These are phyloP conservation scores for Rhinolophus sinicus DNA, from an alignment of 2,113 vertebrate genomes.

Conservation along the genomic window DNA sequence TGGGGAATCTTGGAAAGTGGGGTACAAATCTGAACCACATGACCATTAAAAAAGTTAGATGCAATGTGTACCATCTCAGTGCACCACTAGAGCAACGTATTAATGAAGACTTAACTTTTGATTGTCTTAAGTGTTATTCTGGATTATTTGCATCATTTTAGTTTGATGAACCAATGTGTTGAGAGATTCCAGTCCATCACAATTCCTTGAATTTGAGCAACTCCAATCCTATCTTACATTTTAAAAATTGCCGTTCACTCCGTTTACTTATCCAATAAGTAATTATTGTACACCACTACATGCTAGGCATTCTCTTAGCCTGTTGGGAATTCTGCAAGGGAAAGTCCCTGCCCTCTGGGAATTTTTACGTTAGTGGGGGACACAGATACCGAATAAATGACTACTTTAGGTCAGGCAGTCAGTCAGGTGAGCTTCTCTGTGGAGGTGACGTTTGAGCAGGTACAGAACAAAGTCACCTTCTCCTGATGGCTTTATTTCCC, in stretches of 20 bases:
- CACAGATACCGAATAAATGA: neutral
- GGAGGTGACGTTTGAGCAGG: neutral
- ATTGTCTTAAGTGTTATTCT: neutral
- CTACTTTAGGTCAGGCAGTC: neutral
- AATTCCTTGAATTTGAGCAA: neutral
- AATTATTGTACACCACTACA: neutral
- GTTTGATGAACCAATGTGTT: neutral
- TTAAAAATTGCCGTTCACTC: neutral
- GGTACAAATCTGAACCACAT: neutral
- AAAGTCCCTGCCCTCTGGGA: neutral
- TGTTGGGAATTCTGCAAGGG: neutral
- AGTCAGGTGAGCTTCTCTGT: neutral
- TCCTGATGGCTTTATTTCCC: neutral
- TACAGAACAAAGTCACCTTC: neutral
- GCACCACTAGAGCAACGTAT: neutral
- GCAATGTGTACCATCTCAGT: neutral
- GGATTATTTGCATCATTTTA: neutral
- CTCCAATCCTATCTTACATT: neutral
- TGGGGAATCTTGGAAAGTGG: neutral
- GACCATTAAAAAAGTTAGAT: neutral
- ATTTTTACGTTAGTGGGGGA: neutral
- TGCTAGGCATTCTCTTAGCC: neutral
- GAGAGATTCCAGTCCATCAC: neutral
- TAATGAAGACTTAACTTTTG: neutral
- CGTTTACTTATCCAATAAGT: neutral